Conservation (phyloP, 2,113 vertebrate genomes). For the Corythornis cristatus region DNA sequence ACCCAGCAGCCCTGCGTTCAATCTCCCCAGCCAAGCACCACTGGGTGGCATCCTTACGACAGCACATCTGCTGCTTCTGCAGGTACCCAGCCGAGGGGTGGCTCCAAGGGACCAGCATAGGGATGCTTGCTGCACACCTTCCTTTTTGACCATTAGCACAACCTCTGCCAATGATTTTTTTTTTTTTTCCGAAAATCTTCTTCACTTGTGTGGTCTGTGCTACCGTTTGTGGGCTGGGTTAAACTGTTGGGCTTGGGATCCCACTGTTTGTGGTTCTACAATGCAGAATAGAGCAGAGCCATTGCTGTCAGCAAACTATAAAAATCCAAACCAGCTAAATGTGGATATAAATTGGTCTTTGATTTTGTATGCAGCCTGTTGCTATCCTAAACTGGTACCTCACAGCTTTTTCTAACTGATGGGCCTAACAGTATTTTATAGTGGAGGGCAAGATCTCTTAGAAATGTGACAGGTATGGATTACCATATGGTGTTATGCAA, state of each 20-base stretch:
- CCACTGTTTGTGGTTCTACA: neutral
- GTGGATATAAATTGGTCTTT: neutral
- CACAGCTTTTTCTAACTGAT: neutral
- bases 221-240: neutral
- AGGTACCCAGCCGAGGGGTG: neutral
- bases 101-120: neutral
- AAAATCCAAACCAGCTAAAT: neutral
- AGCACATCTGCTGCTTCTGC: neutral
- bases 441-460: neutral
- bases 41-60: neutral
- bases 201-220: rapidly evolving
- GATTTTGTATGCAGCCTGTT: neutral
- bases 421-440: neutral
- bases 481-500: neutral
- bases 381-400: neutral
- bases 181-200: neutral
- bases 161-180: neutral
- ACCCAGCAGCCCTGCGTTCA: neutral
- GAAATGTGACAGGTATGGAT: neutral
- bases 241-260: neutral
- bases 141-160: neutral
- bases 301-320: neutral
- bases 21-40: neutral
- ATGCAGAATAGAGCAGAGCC: neutral
- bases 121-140: neutral